A percentile compares a stretch with the other conserved stretches of the same genome.
phyloP scores from a whole-genome alignment of 1,140 invertebrate genomes.

The Galendromus occidentalis region DNA sequence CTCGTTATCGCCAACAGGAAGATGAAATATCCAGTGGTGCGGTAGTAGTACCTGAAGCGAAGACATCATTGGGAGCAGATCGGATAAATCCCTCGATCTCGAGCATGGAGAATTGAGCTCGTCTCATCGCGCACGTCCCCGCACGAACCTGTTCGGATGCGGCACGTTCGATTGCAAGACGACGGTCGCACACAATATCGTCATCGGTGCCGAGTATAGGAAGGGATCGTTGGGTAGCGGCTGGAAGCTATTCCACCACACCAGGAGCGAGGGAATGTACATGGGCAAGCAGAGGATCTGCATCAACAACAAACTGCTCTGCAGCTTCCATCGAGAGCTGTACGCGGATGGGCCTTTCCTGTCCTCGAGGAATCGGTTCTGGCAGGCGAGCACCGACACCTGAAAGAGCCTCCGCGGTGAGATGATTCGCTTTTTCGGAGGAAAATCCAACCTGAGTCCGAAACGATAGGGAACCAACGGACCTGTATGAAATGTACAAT shows the following conservation, averaged over 20 bases:
- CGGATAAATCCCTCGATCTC: too few species aligned
- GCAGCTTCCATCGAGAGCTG: slow-evolving; percentile 6
- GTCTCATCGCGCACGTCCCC: too few species aligned
- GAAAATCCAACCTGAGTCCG: too few species aligned
- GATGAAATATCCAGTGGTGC: neutral
- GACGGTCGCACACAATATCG: neutral
- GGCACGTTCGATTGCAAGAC: neutral
- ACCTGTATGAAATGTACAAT: neutral
- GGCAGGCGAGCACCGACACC: neutral
- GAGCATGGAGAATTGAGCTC: too few species aligned
- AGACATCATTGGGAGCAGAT: neutral
- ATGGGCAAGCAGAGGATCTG: slow-evolving; percentile 1
- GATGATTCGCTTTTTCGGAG: too few species aligned
- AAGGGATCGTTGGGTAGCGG: neutral
- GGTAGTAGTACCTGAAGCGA: slow-evolving; percentile 2
- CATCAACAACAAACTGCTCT: neutral
- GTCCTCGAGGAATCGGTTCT: neutral
- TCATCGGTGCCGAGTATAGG: neutral
- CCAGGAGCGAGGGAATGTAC: neutral
- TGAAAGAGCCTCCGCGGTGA: neutral
- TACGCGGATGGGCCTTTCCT: neutral
- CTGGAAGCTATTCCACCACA: neutral
- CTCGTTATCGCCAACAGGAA: neutral
- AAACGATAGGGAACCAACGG: neutral
- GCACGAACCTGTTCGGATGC: neutral